Evolutionary conservation across 1,140 invertebrate species (phyloP).

Genomic region (Kradibia gibbosae): DNA sequence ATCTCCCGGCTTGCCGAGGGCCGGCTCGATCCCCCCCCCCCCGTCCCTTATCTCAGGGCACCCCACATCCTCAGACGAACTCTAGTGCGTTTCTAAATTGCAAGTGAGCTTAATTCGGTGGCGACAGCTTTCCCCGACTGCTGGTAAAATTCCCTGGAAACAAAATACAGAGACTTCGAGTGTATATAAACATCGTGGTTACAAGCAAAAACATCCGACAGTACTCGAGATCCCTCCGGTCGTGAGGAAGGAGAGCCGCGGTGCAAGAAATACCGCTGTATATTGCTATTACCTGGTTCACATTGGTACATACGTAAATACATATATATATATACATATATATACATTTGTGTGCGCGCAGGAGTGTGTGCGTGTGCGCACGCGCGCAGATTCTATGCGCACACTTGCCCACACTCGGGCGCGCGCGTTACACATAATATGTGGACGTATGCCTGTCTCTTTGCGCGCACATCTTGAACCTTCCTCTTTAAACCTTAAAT

Average conservation of each 20-base stretch:
- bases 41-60: no score
- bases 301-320: no score
- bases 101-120: not conserved
- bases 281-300: conserved; percentile 1
- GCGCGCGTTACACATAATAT: no score
- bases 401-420: no score
- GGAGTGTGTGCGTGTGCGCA: not conserved
- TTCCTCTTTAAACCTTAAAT: no score
- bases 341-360: no score
- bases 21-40: not conserved
- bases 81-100: not conserved
- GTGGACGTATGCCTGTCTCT: no score
- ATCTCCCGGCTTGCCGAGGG: no score
- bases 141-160: conserved; percentile 8
- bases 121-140: not conserved
- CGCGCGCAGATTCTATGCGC: no score
- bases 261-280: conserved; percentile 20
- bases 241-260: not conserved
- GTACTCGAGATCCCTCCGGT: conserved; percentile 27
- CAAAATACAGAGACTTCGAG: conserved; percentile 2
- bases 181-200: not conserved
- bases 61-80: no score
- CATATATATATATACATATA: no score
- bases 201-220: not conserved
- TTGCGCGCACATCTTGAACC: no score